These are phyloP conservation scores for Peribatodes rhomboidaria DNA, from an alignment of 2,888 invertebrate genomes.

Conservation along the genomic window DNA sequence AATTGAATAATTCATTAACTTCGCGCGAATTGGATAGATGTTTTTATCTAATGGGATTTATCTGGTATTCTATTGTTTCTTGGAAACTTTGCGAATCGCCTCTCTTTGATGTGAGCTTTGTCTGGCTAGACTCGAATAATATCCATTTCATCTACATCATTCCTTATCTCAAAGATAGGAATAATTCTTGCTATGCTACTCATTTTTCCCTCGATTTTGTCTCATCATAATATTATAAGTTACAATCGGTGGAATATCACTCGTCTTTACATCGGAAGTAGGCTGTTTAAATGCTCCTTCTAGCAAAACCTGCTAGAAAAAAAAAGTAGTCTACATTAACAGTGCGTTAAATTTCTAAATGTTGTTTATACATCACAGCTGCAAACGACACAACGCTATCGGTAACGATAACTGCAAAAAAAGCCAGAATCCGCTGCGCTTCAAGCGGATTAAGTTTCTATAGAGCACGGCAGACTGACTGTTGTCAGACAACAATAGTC, in stretches of 20 bases:
- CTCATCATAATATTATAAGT: too few species aligned
- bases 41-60: constrained; percentile 42
- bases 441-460: constrained; percentile 40
- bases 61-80: constrained; percentile 41
- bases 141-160: too few species aligned
- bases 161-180: too few species aligned
- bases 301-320: too few species aligned
- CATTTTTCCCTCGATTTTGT: too few species aligned
- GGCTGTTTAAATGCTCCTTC: too few species aligned
- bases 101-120: constrained; percentile 9
- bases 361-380: constrained; percentile 15
- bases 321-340: too few species aligned
- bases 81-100: constrained; percentile 29
- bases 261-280: too few species aligned
- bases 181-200: too few species aligned
- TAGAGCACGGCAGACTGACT: constrained; percentile 27
- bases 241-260: too few species aligned
- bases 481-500: constrained; percentile 42
- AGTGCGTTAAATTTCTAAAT: not conserved
- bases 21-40: constrained; percentile 58
- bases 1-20: constrained; percentile 68
- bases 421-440: constrained; percentile 26
- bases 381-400: not conserved
- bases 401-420: constrained; percentile 11
- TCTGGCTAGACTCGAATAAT: too few species aligned